Conservation (phyloP, 2,113 vertebrate species). For the Uria aalge region DNA sequence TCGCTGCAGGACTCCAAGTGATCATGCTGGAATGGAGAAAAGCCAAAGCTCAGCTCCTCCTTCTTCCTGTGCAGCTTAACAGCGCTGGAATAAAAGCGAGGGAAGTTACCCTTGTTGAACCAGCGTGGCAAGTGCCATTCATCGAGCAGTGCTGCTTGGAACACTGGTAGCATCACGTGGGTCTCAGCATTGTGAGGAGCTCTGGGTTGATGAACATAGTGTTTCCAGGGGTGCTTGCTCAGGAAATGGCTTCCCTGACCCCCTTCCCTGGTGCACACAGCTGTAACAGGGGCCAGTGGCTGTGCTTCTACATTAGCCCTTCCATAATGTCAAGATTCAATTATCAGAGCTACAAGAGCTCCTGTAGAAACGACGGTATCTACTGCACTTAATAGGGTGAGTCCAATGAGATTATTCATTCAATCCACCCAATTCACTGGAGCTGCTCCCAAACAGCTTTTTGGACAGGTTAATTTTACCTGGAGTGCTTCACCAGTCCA, state of each 20-base stretch:
- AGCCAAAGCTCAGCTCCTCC: neutral
- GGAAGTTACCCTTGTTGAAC: neutral
- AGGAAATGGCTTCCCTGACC: neutral
- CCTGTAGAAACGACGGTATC: neutral
- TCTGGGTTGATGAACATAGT: neutral
- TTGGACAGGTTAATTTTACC: neutral
- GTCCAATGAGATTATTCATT: neutral
- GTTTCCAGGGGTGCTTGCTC: neutral
- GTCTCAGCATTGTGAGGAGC: accelerated
- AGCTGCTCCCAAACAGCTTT: neutral
- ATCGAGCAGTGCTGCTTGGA: neutral
- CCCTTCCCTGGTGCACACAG: neutral
- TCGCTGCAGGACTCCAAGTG: neutral
- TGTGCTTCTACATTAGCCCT: neutral
- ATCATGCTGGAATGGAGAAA: neutral
- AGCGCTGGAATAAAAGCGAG: neutral
- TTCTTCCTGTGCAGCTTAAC: neutral
- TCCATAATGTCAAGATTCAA: neutral
- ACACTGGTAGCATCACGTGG: accelerated
- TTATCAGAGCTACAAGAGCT: neutral
- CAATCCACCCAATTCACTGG: neutral
- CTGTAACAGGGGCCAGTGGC: neutral
- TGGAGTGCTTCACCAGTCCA: neutral
- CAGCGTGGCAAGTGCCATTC: neutral
- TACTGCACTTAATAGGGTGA: neutral